Percentiles rank a stretch among this genome's conserved stretches.
These are phyloP conservation scores for Caenorhabditis afra DNA, from an alignment of 2,888 invertebrate genomes.

Conservation along the genomic window DNA sequence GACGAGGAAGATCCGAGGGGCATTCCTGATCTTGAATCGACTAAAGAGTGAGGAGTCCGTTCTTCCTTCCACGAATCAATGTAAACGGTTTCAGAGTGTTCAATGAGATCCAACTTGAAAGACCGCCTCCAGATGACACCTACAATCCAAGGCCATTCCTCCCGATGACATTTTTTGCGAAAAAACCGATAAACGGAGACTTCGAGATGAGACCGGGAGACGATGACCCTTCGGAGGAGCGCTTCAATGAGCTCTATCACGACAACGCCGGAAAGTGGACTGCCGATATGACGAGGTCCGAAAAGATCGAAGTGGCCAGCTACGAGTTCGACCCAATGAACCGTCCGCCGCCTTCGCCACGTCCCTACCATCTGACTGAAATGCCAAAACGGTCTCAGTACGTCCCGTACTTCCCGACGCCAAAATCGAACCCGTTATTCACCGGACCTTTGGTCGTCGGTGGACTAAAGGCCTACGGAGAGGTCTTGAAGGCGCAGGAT, in stretches of 20 bases:
- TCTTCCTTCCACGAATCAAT: neutral
- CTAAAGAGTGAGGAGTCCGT: slow-evolving; percentile 7
- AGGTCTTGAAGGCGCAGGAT: too few relatives aligned
- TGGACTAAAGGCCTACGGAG: too few relatives aligned
- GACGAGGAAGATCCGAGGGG: slow-evolving; percentile 7
- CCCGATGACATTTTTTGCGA: slow-evolving; percentile 4
- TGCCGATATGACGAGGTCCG: slow-evolving; percentile 14
- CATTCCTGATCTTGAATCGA: neutral
- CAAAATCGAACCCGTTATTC: too few relatives aligned
- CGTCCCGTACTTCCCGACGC: neutral
- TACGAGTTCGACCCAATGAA: slow-evolving; percentile 19
- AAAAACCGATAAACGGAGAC: neutral
- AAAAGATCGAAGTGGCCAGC: slow-evolving; percentile 12
- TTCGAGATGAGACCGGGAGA: slow-evolving; percentile 11
- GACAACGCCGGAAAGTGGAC: slow-evolving; percentile 25
- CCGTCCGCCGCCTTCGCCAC: neutral
- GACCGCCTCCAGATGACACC: slow-evolving; percentile 1
- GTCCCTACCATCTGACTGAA: slow-evolving; percentile 25
- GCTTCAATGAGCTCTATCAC: slow-evolving; percentile 27
- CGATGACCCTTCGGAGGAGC: slow-evolving; percentile 35
- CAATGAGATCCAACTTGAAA: neutral
- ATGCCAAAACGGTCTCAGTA: slow-evolving; percentile 6
- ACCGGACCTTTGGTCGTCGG: too few relatives aligned
- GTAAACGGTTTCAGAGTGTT: slow-evolving; percentile 13
- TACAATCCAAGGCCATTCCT: slow-evolving; percentile 19